Conservation (phyloP, 2,113 vertebrate genomes). For the Anhinga rufa region DNA sequence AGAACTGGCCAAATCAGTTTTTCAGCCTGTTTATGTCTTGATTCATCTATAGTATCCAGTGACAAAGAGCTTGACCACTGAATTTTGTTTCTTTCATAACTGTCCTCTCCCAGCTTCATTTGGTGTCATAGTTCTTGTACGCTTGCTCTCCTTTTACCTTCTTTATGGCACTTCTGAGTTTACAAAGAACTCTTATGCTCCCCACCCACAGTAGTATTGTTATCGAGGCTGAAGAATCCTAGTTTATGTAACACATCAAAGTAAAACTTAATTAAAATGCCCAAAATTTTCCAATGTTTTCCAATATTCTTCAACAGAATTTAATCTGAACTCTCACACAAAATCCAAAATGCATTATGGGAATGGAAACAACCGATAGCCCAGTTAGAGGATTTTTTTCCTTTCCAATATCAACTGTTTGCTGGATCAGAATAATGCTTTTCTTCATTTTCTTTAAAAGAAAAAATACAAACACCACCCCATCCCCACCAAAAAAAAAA, state of each 20-base stretch:
- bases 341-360: neutral
- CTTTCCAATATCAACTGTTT: neutral
- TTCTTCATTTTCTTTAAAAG: neutral
- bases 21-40: neutral
- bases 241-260: neutral
- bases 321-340: neutral
- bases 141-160: neutral
- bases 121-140: neutral
- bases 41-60: neutral
- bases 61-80: neutral
- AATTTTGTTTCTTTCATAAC: neutral
- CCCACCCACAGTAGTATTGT: neutral
- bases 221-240: neutral
- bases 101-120: neutral
- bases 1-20: neutral
- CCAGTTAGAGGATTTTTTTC: neutral
- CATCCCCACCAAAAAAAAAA: accelerated
- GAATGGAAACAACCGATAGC: neutral
- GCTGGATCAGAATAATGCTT: neutral
- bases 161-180: neutral
- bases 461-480: neutral
- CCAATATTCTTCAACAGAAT: neutral
- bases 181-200: neutral
- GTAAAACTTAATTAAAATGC: neutral
- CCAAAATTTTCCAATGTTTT: neutral